A percentile compares a stretch with the other conserved stretches of the same genome.
These are phyloP conservation scores for Picus viridis DNA, from an alignment of 2,797 vertebrate species.

Conservation along the genomic window DNA sequence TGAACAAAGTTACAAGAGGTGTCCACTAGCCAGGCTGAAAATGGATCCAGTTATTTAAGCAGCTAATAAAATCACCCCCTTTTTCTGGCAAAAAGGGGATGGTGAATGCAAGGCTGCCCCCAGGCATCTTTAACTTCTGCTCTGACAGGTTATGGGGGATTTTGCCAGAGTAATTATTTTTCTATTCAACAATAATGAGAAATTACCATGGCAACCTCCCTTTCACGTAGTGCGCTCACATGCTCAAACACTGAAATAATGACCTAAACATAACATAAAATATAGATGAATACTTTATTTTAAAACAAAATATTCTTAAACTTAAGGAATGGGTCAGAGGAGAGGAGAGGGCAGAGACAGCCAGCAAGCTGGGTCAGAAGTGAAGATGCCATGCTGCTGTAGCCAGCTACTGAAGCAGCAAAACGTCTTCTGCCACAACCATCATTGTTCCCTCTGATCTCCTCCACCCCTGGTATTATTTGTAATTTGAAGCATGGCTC, in stretches of 20 bases:
- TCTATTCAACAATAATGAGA: conserved; percentile 88
- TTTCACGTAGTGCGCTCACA: conserved; percentile 76
- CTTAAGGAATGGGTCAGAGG: conserved; percentile 65
- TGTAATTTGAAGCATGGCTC: conserved; percentile 52
- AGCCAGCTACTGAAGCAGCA: conserved; percentile 10
- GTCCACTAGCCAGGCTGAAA: conserved; percentile 13
- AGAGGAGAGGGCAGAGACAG: neutral
- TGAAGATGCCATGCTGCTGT: neutral
- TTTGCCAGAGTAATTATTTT: conserved; percentile 88
- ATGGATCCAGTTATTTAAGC: neutral
- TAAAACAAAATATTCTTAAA: too few species aligned
- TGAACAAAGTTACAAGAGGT: conserved; percentile 18
- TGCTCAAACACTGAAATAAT: conserved; percentile 77
- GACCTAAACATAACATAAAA: conserved; percentile 69
- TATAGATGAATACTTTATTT: conserved; percentile 60
- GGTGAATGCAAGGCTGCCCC: conserved; percentile 75
- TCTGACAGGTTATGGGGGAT: conserved; percentile 84
- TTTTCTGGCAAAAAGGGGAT: conserved; percentile 61
- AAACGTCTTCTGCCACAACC: neutral
- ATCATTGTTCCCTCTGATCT: conserved; percentile 24
- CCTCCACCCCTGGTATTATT: conserved; percentile 46
- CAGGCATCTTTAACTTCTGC: conserved; percentile 83
- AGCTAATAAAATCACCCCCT: neutral
- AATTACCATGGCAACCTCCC: conserved; percentile 86
- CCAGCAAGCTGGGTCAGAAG: conserved; percentile 9